Percentiles rank a stretch among this genome's conserved stretches.
phyloP scores from a whole-genome alignment of 2,113 vertebrate genomes.

The Atherinomorus stipes region DNA sequence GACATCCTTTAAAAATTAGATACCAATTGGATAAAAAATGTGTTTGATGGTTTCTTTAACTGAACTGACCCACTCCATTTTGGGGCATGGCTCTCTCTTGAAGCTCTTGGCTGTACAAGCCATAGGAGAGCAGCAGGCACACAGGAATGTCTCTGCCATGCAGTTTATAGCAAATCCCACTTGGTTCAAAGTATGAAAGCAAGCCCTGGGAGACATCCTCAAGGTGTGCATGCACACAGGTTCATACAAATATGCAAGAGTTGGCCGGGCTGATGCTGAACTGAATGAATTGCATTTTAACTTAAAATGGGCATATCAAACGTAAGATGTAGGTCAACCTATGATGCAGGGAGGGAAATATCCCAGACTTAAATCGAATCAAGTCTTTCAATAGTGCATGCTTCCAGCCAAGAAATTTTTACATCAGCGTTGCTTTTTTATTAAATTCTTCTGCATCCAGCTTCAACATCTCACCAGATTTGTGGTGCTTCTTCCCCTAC shows the following conservation, averaged over 20 bases:
- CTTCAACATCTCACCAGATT: slow-evolving; percentile 13
- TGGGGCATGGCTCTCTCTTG: slow-evolving; percentile 48
- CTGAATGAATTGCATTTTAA: slow-evolving; percentile 54
- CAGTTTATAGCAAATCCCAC: slow-evolving; percentile 56
- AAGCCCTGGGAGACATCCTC: slow-evolving; percentile 56
- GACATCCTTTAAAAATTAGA: slow-evolving; percentile 32
- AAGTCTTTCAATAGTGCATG: slow-evolving; percentile 33
- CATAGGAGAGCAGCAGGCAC: slow-evolving; percentile 52
- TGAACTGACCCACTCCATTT: slow-evolving; percentile 51
- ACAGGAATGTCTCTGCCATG: slow-evolving; percentile 60
- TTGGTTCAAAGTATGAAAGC: slow-evolving; percentile 54
- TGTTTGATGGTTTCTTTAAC: slow-evolving; percentile 50
- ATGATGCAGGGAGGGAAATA: slow-evolving; percentile 61
- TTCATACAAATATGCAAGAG: slow-evolving; percentile 31
- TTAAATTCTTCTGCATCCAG: slow-evolving; percentile 51
- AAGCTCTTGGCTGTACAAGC: slow-evolving; percentile 55
- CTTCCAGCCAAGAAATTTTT: slow-evolving; percentile 41
- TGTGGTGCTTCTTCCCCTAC: slow-evolving; percentile 1
- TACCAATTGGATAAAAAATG: slow-evolving; percentile 26
- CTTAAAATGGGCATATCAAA: slow-evolving; percentile 57
- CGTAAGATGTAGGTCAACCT: slow-evolving; percentile 72
- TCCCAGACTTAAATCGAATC: slow-evolving; percentile 56
- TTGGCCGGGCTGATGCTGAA: slow-evolving; percentile 37
- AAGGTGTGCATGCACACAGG: slow-evolving; percentile 47
- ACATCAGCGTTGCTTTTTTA: slow-evolving; percentile 53